phyloP scores from a whole-genome alignment of 2,888 invertebrate species.

The Eremobia ochroleuca region DNA sequence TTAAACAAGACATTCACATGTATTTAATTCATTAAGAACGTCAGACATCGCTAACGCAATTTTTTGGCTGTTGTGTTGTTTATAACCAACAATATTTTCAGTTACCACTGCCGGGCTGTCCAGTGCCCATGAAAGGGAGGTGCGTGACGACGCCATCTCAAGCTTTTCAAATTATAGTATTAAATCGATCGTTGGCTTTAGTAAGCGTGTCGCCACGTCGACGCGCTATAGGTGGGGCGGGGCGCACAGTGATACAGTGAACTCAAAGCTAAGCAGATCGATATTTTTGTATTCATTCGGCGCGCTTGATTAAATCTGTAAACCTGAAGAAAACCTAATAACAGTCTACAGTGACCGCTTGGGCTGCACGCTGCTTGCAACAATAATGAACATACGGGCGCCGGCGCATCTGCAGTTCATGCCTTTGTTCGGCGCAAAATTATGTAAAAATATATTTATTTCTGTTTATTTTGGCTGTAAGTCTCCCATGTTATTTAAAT shows the following conservation, averaged over 20 bases:
- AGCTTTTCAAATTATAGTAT: background rate
- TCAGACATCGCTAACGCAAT: background rate
- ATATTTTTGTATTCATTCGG: background rate
- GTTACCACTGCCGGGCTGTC: background rate
- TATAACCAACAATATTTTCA: background rate
- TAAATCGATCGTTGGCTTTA: constrained; percentile 20
- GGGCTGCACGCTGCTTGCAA: background rate
- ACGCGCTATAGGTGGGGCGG: background rate
- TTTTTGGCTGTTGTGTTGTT: background rate
- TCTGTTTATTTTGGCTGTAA: no score
- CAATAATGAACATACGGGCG: background rate
- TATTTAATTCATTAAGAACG: background rate
- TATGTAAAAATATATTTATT: background rate
- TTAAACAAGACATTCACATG: background rate
- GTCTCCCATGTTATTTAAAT: no score
- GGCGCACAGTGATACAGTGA: background rate
- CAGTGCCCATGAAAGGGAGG: background rate
- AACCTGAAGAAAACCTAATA: background rate
- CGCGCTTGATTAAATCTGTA: background rate
- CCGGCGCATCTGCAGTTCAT: background rate
- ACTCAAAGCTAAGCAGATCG: background rate
- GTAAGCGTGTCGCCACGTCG: background rate
- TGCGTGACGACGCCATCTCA: constrained; percentile 8
- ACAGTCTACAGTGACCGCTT: background rate
- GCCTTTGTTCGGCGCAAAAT: background rate